phyloP scores from a whole-genome alignment of 1,140 invertebrate species.

The Micrasema minimum region DNA sequence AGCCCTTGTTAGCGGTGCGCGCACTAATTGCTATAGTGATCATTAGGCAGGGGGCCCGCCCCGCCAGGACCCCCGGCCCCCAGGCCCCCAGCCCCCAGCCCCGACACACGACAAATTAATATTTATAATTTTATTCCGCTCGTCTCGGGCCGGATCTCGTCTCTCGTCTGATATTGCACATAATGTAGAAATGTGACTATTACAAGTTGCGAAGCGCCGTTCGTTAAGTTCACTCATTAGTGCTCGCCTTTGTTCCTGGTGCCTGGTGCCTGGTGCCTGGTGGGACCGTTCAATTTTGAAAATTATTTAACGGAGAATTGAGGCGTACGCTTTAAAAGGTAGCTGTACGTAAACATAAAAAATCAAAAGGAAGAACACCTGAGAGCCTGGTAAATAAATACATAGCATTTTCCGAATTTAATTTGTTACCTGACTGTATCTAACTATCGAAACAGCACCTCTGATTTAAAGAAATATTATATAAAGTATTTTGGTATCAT shows the following conservation, averaged over 20 bases:
- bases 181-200: conserved; percentile 2
- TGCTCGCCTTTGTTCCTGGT: not conserved
- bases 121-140: not conserved
- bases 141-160: not conserved
- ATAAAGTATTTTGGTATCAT: no score
- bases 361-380: no score
- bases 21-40: conserved; percentile 54
- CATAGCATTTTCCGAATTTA: no score
- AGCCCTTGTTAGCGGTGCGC: conserved; percentile 52
- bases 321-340: no score
- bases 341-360: no score
- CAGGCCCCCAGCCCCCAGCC: not conserved
- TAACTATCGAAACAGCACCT: no score
- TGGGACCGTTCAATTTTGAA: no score
- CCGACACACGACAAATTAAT: conserved; percentile 1
- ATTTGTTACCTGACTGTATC: no score
- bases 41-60: conserved; percentile 41
- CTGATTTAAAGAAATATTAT: no score
- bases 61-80: not conserved
- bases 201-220: not conserved
- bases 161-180: not conserved
- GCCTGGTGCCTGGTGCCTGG: no score
- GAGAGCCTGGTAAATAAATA: no score
- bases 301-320: no score
- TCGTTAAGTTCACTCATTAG: not conserved